Percentiles rank a stretch among this genome's conserved stretches.
Evolutionary conservation across 2,888 invertebrate genomes (phyloP).

Genomic region (Omphaloscelis lunosa): DNA sequence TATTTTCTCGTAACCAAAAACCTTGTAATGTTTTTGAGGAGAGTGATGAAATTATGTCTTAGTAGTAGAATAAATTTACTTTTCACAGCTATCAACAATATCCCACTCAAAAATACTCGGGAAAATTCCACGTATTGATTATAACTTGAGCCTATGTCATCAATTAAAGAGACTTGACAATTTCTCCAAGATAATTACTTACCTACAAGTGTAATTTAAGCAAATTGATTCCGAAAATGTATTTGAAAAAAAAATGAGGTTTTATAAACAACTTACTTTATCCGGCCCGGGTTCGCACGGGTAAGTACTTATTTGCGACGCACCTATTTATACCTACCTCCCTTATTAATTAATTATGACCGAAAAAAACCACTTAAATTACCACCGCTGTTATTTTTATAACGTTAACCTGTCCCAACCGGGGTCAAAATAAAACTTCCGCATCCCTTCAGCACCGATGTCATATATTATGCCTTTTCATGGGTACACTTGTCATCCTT

Average conservation of each 20-base stretch:
- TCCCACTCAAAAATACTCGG: constrained; percentile 5
- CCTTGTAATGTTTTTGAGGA: constrained; percentile 9
- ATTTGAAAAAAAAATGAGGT: background rate
- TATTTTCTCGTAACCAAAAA: constrained; percentile 25
- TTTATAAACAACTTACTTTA: too few species aligned
- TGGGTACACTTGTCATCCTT: constrained; percentile 21
- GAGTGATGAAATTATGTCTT: constrained; percentile 38
- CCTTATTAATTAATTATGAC: too few species aligned
- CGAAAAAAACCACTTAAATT: too few species aligned
- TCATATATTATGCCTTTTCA: constrained; percentile 43
- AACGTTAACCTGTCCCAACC: background rate
- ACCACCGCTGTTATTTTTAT: background rate
- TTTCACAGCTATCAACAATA: constrained; percentile 19
- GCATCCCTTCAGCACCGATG: background rate
- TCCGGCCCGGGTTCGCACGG: too few species aligned
- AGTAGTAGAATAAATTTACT: constrained; percentile 36
- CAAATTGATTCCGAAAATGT: constrained; percentile 60
- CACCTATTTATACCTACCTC: too few species aligned
- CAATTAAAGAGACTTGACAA: constrained; percentile 28
- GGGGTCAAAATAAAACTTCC: constrained; percentile 12
- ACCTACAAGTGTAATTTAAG: background rate
- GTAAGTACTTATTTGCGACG: too few species aligned
- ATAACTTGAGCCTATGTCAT: constrained; percentile 22
- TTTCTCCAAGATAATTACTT: constrained; percentile 33
- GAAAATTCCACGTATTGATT: constrained; percentile 21